Conservation (phyloP, 1,140 invertebrate genomes). For the Prorops nasuta region DNA sequence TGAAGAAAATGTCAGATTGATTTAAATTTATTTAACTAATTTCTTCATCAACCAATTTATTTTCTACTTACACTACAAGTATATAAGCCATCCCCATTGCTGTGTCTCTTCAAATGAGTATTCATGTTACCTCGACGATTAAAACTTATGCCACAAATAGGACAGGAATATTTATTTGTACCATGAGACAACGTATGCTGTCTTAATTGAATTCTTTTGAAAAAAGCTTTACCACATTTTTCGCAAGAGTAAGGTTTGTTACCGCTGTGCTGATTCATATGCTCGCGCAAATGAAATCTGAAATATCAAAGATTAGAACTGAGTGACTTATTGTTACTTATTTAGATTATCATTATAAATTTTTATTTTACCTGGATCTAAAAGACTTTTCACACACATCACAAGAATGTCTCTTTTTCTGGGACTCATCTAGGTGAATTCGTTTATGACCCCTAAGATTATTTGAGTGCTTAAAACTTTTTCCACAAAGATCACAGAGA, state of each 20-base stretch:
- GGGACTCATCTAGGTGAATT: slow-evolving; percentile 41
- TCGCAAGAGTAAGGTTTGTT: slow-evolving; percentile 51
- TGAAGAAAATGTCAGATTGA: slow-evolving; percentile 14
- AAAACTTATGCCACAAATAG: slow-evolving; percentile 37
- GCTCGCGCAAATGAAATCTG: slow-evolving; percentile 49
- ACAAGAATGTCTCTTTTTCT: slow-evolving; percentile 40
- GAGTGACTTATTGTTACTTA: too few species aligned
- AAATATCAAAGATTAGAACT: too few species aligned
- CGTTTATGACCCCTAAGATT: slow-evolving; percentile 50
- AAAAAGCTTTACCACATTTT: slow-evolving; percentile 52
- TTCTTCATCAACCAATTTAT: not conserved
- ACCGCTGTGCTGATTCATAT: slow-evolving; percentile 48
- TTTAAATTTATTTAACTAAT: slow-evolving; percentile 1
- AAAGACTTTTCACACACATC: slow-evolving; percentile 41
- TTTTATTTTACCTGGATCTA: slow-evolving; percentile 37
- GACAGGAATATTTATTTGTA: slow-evolving; percentile 36
- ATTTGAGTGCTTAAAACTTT: slow-evolving; percentile 57
- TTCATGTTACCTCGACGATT: slow-evolving; percentile 50
- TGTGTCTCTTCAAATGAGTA: slow-evolving; percentile 43
- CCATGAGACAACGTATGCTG: slow-evolving; percentile 45
- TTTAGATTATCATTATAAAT: slow-evolving; percentile 1
- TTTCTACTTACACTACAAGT: slow-evolving; percentile 41
- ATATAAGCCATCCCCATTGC: slow-evolving; percentile 28
- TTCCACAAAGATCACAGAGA: slow-evolving; percentile 56
- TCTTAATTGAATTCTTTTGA: slow-evolving; percentile 45